Evolutionary conservation across 2,797 vertebrate genomes (phyloP).

Genomic region (Synanceia verrucosa): DNA sequence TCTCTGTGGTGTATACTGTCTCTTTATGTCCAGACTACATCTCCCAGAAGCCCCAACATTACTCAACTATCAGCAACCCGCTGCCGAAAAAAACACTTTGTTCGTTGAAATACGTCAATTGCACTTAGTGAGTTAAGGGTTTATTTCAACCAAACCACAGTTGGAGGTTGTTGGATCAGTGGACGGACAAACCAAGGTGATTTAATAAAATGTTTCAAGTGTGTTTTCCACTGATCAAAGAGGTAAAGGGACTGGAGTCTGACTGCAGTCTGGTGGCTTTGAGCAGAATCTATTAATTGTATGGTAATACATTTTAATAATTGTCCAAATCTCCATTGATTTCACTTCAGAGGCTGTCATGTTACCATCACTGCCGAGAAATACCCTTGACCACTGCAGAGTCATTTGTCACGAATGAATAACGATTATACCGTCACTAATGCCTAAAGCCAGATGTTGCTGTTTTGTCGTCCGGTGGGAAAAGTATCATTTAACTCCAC

Average conservation of each 20-base stretch:
- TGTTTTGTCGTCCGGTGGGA: neutral
- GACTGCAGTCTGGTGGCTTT: neutral
- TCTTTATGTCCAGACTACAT: too few species aligned
- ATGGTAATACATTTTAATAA: neutral
- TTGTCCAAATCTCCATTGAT: neutral
- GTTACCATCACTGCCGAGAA: neutral
- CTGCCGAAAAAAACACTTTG: too few species aligned
- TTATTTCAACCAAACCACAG: neutral
- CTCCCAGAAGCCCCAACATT: too few species aligned
- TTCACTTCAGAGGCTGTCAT: neutral
- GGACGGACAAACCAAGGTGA: neutral
- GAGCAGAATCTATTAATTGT: neutral
- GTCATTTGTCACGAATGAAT: neutral
- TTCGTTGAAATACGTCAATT: too few species aligned
- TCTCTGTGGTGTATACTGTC: too few species aligned
- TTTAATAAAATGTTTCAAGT: neutral
- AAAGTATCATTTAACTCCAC: constrained; percentile 26
- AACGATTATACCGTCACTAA: neutral
- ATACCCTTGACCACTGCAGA: neutral
- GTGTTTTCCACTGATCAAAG: neutral
- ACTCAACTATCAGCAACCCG: too few species aligned
- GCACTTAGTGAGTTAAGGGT: neutral
- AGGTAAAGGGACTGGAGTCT: neutral
- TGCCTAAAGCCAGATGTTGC: neutral
- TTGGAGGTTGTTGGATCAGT: neutral